Percentiles rank a stretch among this genome's conserved stretches.
phyloP scores from a whole-genome alignment of 2,888 invertebrate species.

The Cartodere bifasciata region DNA sequence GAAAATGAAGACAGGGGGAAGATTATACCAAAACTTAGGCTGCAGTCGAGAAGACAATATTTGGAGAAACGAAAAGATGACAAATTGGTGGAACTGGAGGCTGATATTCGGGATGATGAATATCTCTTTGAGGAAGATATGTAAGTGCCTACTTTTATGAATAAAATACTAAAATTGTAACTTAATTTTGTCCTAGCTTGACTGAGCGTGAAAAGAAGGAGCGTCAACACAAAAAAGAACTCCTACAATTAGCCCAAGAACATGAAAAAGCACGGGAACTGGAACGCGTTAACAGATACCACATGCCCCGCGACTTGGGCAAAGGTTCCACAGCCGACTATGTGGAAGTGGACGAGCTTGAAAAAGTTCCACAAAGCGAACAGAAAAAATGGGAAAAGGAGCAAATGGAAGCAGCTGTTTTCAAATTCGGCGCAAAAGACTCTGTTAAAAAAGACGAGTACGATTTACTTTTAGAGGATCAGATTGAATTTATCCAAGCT shows the following conservation, averaged over 20 bases:
- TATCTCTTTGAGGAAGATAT: conserved; percentile 81
- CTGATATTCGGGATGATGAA: conserved; percentile 91
- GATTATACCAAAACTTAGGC: conserved; percentile 74
- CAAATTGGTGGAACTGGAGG: conserved; percentile 89
- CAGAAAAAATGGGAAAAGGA: conserved; percentile 97
- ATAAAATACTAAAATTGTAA: background rate
- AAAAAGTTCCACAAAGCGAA: conserved; percentile 71
- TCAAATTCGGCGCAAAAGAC: conserved; percentile 89
- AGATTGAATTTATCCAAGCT: conserved; percentile 95
- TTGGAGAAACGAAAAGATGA: conserved; percentile 93
- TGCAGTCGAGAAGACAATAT: conserved; percentile 87
- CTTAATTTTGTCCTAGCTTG: conserved; percentile 44
- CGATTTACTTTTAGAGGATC: conserved; percentile 87
- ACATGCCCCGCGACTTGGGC: conserved; percentile 82
- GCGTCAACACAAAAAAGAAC: conserved; percentile 78
- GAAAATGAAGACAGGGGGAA: conserved; percentile 78
- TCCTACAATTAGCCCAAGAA: conserved; percentile 83
- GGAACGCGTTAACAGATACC: conserved; percentile 86
- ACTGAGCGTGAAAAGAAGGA: conserved; percentile 77
- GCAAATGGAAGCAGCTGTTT: conserved; percentile 84
- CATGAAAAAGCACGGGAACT: conserved; percentile 90
- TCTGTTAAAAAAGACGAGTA: conserved; percentile 61
- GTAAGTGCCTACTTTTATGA: conserved; percentile 41
- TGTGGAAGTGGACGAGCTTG: conserved; percentile 75
- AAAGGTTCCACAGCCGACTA: conserved; percentile 60